Evolutionary conservation across 30 jellyfish, hydroid and myxozoan species (phyloP), one percentile per base, ranked within the genome.

Genomic region (Rhopilema esculentum): DNA sequence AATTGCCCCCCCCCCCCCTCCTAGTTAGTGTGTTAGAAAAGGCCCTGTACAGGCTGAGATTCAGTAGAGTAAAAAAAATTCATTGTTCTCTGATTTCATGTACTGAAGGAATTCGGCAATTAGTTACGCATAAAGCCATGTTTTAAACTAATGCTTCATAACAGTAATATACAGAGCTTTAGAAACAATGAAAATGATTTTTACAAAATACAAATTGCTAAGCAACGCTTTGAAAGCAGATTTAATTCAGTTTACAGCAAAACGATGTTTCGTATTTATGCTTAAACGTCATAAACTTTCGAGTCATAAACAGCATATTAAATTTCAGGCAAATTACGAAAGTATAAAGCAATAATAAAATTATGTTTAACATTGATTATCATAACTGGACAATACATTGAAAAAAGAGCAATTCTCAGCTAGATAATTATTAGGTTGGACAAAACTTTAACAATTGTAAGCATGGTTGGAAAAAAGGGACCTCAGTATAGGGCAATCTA

Each of bases 71-170:
- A 40, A 40, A 40, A 40, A 40, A 12, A 40, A 40, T 2, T 2
- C 6, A 40, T 2, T 40, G 9, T 12, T 2, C 12, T 12, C 57
- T 40, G 57, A 40, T 40, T 40, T 40, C 57, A 12, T 12, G 12
- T 40, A 53, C 20, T 78, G 68, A 78, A 16, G 17, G 22, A 31
- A 15, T 7, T 78, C 88, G 65, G 88, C 88, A 25, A 24, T 57
- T 29, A 57, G 88, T 30, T 63, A 78, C 88, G 61, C 61, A 78
- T 28, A 40, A 20, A 8, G 8, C 68, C 6, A 78, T 78, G 88
- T 61, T 78, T 62, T 19, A 30, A 1, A 78, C 88, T 27, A 78
- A 57, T 0, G 88, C 88, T 26, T 78, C 88, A 78, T 78, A 48
- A 78, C 88, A 78, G 61, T 63, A 69, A 57, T 4, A 33, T 23